These are phyloP conservation scores for Tor tambroides DNA, from an alignment of 2,113 vertebrate species.

Conservation along the genomic window DNA sequence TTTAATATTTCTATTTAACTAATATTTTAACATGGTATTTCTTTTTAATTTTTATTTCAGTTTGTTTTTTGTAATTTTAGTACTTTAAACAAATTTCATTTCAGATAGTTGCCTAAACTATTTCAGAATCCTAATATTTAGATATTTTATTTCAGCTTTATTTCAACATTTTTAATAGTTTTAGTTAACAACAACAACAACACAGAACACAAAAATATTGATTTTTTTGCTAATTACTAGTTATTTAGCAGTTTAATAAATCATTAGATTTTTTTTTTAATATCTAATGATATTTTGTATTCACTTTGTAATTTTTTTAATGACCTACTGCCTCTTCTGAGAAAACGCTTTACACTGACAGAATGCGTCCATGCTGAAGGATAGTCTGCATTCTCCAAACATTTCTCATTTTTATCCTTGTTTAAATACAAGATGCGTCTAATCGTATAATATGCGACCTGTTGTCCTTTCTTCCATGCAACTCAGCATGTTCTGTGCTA, in stretches of 20 bases:
- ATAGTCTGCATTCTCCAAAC: neutral
- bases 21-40: too few relatives aligned
- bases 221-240: too few relatives aligned
- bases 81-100: neutral
- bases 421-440: constrained; percentile 12
- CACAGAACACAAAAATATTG: too few relatives aligned
- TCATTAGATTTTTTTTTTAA: neutral
- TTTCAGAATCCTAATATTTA: neutral
- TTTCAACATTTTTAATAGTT: neutral
- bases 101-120: neutral
- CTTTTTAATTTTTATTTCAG: neutral
- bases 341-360: neutral
- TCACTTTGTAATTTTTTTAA: neutral
- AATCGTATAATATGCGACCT: constrained; percentile 20
- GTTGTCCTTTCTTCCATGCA: constrained; percentile 32
- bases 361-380: neutral
- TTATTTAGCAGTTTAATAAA: neutral
- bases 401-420: neutral
- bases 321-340: neutral
- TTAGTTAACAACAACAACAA: neutral
- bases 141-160: neutral
- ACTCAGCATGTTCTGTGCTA: constrained; percentile 26
- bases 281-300: neutral
- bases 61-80: neutral
- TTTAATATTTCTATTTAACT: too few relatives aligned